A percentile compares a stretch with the other conserved stretches of the same genome.
Conservation (phyloP, 92 coral and sea anemone genomes). For the Pocillopora meandrina region DNA sequence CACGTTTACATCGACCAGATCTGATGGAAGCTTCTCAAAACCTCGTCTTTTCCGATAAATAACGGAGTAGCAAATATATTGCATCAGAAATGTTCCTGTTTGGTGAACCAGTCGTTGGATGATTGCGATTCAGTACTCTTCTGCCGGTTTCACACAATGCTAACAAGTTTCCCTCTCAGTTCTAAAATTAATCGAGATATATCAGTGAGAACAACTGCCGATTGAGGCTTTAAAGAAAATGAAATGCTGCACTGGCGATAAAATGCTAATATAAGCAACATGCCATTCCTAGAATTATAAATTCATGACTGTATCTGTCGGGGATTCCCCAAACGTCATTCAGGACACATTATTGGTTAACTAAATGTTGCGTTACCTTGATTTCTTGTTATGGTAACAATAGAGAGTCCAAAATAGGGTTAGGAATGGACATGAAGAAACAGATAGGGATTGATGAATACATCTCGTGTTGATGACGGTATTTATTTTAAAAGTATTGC, state of each 20-base stretch:
- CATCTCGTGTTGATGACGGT: too few relatives aligned
- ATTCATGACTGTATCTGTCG: neutral
- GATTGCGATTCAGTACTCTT: too few relatives aligned
- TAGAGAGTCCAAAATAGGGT: too few relatives aligned
- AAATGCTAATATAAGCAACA: neutral
- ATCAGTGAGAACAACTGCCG: neutral
- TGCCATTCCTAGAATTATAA: neutral
- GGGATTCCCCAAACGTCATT: neutral
- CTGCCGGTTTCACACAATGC: too few relatives aligned
- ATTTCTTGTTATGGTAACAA: neutral
- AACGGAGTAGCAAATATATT: too few relatives aligned
- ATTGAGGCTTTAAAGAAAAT: neutral
- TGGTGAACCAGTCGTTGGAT: too few relatives aligned
- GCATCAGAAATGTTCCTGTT: too few relatives aligned
- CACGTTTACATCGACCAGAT: neutral
- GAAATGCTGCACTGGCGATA: neutral
- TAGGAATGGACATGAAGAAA: neutral
- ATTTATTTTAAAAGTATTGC: too few relatives aligned
- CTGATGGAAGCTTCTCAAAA: neutral
- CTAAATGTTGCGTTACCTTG: neutral
- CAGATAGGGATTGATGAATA: too few relatives aligned
- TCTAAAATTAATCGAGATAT: neutral
- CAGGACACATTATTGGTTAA: slow-evolving; percentile 15
- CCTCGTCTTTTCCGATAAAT: neutral
- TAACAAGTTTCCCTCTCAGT: neutral